Evolutionary conservation across 2,888 invertebrate genomes (phyloP).

Genomic region (Drosophila prostipennis): DNA sequence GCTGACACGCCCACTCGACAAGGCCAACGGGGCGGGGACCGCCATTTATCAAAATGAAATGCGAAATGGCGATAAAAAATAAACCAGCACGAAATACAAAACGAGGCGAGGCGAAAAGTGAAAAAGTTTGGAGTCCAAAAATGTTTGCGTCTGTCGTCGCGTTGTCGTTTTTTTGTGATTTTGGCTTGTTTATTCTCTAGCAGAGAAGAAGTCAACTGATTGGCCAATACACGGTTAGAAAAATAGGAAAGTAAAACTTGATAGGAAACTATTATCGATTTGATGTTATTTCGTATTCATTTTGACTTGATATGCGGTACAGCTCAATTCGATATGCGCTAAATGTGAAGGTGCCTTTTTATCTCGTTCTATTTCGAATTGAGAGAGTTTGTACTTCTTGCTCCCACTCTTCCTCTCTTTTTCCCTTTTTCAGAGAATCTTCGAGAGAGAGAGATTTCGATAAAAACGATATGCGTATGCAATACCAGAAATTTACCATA

Average conservation of each 20-base stretch:
- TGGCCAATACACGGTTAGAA: slow-evolving; percentile 36
- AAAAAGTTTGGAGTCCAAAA: slow-evolving; percentile 66
- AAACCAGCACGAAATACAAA: slow-evolving; percentile 30
- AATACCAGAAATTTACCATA: too few relatives aligned
- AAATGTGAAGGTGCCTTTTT: too few relatives aligned
- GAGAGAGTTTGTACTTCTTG: too few relatives aligned
- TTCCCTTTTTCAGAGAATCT: too few relatives aligned
- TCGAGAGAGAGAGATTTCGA: too few relatives aligned
- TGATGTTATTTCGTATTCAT: too few relatives aligned
- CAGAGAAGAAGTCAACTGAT: slow-evolving; percentile 58
- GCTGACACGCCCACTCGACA: slow-evolving; percentile 54
- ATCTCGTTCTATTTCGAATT: too few relatives aligned
- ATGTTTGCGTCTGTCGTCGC: slow-evolving; percentile 53
- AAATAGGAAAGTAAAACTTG: not conserved
- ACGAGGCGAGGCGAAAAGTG: slow-evolving; percentile 56
- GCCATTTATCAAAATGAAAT: slow-evolving; percentile 76
- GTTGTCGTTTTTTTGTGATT: slow-evolving; percentile 25
- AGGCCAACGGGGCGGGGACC: not conserved
- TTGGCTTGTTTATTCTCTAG: slow-evolving; percentile 38
- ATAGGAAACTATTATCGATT: too few relatives aligned
- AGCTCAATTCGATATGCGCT: too few relatives aligned
- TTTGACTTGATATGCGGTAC: too few relatives aligned
- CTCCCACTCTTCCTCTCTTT: too few relatives aligned
- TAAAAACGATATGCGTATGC: too few relatives aligned
- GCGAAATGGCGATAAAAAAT: slow-evolving; percentile 41